Percentiles rank a stretch among this genome's conserved stretches.
phyloP scores from a whole-genome alignment of 2,113 vertebrate species.

The Lasiurus cinereus region DNA sequence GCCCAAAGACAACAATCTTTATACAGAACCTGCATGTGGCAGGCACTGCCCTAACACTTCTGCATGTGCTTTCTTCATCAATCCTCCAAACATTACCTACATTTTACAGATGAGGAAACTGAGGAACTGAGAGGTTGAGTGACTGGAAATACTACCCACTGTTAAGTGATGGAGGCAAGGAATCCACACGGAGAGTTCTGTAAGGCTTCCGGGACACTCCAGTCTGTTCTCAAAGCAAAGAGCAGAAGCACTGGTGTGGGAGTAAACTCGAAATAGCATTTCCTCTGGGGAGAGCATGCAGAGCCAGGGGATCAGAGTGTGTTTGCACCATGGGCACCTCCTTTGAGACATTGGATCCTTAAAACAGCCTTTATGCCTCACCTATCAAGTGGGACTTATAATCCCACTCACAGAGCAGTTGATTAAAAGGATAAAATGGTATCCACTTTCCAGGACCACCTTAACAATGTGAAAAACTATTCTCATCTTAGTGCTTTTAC shows the following conservation, averaged over 20 bases:
- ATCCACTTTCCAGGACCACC: neutral
- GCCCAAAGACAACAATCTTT: neutral
- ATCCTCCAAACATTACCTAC: neutral
- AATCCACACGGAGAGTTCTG: rapidly evolving
- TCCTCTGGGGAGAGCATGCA: neutral
- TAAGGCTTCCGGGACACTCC: too few relatives aligned
- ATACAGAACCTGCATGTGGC: neutral
- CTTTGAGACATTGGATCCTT: neutral
- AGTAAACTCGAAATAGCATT: neutral
- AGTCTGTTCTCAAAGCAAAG: neutral
- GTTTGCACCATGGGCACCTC: neutral
- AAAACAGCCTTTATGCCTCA: neutral
- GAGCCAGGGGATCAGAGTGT: neutral
- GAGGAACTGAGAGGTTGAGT: neutral
- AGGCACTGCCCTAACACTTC: neutral
- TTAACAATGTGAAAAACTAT: neutral
- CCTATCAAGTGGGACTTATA: neutral
- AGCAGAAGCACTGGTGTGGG: neutral
- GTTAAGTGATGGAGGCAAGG: neutral
- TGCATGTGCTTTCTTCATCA: neutral
- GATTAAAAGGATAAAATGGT: neutral
- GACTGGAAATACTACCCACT: neutral
- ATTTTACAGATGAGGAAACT: neutral
- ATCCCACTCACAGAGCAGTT: neutral
- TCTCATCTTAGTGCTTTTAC: neutral